Evolutionary conservation across 2,113 vertebrate genomes (phyloP), one percentile per base, ranked within the genome.

Genomic region (Pelvicachromis taeniatus): DNA sequence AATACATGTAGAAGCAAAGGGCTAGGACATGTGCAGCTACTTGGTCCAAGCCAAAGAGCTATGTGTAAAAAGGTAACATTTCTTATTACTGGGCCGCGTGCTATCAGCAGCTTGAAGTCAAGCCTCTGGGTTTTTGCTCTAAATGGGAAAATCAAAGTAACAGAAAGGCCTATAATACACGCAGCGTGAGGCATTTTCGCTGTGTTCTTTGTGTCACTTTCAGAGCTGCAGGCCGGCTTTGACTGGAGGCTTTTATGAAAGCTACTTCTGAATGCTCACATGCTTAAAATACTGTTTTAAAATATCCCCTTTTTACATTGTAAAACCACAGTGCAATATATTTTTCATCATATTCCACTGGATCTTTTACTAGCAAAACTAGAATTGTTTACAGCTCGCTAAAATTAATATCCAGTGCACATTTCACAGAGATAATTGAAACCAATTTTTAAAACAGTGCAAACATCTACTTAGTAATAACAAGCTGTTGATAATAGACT

Each of bases 91-190:
- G 52, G 40, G 68, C n/a, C 29, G 68, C n/a, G 53, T 58, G 78
- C 63, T 77, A 56, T 70, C 73, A 82, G 29, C 77, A 80, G 81
- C 84, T 86, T 58, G 78, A 84, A 77, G 78, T 83, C 12, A 14
- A 21, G 26, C 73, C 80, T 84, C 55, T n/a, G 85, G 81, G 78
- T 79, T 83, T 82, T 77, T 35, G 17, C 63, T 56, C 65, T 84
- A 52, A 78, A 56, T 54, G 29, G 48, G 45, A 33, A 83, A 78
- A 83, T 78, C 58, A 53, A 17, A 21, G 55, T 7, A 50, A 33
- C 21, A 81, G 79, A 85, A 85, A 78, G 81, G 48, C 63, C 53
- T 80, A 9, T 80, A 79, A 78, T 80, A 35, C 70, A 58, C 38
- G 19, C 87, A 83, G 75, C 55, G 17, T 19, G 79, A 81, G 55